These are phyloP conservation scores for Stegastes partitus DNA, from an alignment of 2,113 vertebrate genomes.

Conservation along the genomic window DNA sequence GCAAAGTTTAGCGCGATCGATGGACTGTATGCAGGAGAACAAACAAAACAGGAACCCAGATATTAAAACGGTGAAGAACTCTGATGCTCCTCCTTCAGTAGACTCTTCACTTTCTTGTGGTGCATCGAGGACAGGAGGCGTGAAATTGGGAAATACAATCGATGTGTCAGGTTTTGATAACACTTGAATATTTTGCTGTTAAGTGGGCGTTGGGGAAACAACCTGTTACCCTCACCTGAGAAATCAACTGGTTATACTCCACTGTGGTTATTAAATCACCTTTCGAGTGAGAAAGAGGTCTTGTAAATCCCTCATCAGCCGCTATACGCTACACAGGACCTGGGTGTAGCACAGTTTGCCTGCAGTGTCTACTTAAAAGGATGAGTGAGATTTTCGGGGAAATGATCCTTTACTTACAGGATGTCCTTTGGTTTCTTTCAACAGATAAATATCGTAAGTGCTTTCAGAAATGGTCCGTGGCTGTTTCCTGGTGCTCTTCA, in stretches of 20 bases:
- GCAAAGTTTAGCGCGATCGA: not conserved
- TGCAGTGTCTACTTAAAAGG: slow-evolving; percentile 15
- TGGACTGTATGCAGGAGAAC: not conserved
- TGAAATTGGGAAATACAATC: too few species aligned
- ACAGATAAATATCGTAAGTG: slow-evolving; percentile 53
- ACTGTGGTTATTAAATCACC: slow-evolving; percentile 11
- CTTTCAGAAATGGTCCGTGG: slow-evolving; percentile 47
- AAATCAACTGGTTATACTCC: not conserved
- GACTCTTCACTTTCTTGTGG: too few species aligned
- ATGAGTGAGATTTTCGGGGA: slow-evolving; percentile 34
- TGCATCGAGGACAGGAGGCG: too few species aligned
- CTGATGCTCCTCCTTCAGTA: too few species aligned
- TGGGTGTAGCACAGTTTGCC: slow-evolving; percentile 18
- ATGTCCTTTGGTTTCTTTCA: slow-evolving; percentile 50
- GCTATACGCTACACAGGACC: slow-evolving; percentile 5
- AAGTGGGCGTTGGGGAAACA: too few species aligned
- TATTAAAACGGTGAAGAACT: too few species aligned
- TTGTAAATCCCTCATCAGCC: slow-evolving; percentile 33
- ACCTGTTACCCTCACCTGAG: not conserved
- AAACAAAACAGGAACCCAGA: not conserved
- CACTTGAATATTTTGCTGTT: too few species aligned
- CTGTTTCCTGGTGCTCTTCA: slow-evolving; percentile 50
- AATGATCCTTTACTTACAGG: slow-evolving; percentile 51
- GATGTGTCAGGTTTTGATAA: too few species aligned
- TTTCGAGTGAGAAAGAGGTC: slow-evolving; percentile 30